Evolutionary conservation across 2,113 vertebrate genomes (phyloP).

Genomic region (Ibidorhyncha struthersii): DNA sequence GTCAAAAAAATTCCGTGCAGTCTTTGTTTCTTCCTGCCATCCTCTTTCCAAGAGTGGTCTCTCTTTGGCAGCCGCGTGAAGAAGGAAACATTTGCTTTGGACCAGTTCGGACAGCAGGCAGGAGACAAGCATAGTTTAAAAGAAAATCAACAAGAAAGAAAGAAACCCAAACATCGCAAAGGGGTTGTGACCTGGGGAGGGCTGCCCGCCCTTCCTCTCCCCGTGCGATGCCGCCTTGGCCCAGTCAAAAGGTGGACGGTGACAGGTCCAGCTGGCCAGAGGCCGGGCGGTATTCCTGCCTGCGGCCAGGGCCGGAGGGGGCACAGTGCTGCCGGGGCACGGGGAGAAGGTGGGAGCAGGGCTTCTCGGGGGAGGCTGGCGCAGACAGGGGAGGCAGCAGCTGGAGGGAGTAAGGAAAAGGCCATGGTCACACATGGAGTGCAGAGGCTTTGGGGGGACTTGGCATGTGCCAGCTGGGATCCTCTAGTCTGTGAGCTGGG

Average conservation of each 20-base stretch:
- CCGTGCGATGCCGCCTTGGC: neutral
- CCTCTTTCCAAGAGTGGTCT: conserved; percentile 31
- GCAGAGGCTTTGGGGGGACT: neutral
- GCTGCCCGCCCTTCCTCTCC: neutral
- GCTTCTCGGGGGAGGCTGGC: neutral
- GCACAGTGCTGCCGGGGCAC: neutral
- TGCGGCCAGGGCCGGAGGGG: neutral
- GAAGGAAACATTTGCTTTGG: conserved; percentile 48
- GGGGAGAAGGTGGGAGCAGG: neutral
- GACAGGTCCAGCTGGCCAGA: neutral
- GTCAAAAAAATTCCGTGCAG: neutral
- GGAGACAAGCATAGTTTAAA: neutral
- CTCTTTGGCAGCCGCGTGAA: neutral
- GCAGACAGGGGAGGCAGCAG: neutral
- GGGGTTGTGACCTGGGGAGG: neutral
- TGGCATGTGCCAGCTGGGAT: neutral
- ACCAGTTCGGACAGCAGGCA: conserved; percentile 4
- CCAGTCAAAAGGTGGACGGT: neutral
- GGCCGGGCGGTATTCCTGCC: neutral
- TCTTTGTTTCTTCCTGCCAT: conserved; percentile 33
- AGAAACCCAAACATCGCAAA: neutral
- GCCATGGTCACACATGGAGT: fast-evolving
- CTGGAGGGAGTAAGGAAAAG: neutral
- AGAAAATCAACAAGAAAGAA: conserved; percentile 16
- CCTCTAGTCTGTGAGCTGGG: neutral